Evolutionary conservation across 1,140 invertebrate genomes (phyloP).

Genomic region (Pseudomyrmex sp.): DNA sequence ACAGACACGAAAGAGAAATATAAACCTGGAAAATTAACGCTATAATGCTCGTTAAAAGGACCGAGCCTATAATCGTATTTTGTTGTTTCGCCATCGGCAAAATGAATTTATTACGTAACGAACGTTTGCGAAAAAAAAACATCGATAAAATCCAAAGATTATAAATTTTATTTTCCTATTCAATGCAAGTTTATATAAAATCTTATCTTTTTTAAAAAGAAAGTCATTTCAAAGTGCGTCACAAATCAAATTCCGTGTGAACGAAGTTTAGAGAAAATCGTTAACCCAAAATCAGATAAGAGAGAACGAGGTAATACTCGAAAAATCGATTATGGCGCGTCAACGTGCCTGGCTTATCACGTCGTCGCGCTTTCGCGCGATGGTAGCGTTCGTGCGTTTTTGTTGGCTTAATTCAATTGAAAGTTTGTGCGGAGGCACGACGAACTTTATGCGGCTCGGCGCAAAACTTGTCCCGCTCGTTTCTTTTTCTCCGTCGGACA

Average conservation of each 20-base stretch:
- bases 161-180: background rate
- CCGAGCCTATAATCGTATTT: background rate
- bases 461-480: conserved; percentile 55
- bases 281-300: background rate
- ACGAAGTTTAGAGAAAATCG: too few species aligned
- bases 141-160: background rate
- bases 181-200: background rate
- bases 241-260: background rate
- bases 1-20: conserved; percentile 39
- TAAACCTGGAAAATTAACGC: conserved; percentile 49
- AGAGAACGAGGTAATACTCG: background rate
- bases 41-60: background rate
- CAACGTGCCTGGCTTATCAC: background rate
- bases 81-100: background rate
- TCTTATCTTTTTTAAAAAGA: background rate
- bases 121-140: background rate
- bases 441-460: conserved; percentile 56
- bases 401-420: conserved; percentile 73
- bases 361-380: too few species aligned
- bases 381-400: conserved; percentile 33
- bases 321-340: conserved; percentile 25
- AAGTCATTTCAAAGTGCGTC: background rate
- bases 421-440: conserved; percentile 60
- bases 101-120: background rate
- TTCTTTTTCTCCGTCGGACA: conserved; percentile 32